phyloP scores from a whole-genome alignment of 1,140 invertebrate species.

The Protaetia brevitarsis region DNA sequence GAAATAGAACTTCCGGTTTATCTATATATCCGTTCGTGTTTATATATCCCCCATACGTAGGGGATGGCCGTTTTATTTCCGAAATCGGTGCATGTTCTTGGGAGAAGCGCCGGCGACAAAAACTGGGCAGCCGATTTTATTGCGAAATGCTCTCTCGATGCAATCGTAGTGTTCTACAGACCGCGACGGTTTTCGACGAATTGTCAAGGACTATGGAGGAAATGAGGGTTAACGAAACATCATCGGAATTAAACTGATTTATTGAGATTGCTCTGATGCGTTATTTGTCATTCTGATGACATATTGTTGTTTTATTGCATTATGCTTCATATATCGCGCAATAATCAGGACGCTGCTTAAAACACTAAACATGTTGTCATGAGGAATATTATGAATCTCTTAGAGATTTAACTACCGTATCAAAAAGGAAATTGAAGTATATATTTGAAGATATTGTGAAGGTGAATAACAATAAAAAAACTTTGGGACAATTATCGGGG shows the following conservation, averaged over 20 bases:
- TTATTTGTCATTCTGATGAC: too few relatives aligned
- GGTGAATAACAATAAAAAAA: too few relatives aligned
- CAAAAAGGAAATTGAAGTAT: too few relatives aligned
- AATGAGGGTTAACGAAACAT: neutral
- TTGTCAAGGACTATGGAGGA: neutral
- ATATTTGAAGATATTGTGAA: too few relatives aligned
- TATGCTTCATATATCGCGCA: too few relatives aligned
- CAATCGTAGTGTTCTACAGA: neutral
- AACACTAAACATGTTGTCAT: too few relatives aligned
- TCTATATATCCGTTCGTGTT: slow-evolving; percentile 20
- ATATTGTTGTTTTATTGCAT: too few relatives aligned
- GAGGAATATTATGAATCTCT: too few relatives aligned
- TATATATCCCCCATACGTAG: neutral
- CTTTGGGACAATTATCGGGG: too few relatives aligned
- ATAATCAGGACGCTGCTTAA: too few relatives aligned
- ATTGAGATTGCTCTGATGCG: neutral
- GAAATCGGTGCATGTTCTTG: neutral
- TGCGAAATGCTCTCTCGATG: slow-evolving; percentile 7
- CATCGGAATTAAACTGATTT: neutral
- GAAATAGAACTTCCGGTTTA: slow-evolving; percentile 23
- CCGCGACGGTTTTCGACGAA: neutral
- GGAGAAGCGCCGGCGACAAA: neutral
- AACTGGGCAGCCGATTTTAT: slow-evolving; percentile 10
- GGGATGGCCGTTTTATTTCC: neutral
- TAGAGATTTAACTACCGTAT: too few relatives aligned